A percentile compares a stretch with the other conserved stretches of the same genome.
These are phyloP conservation scores for Ditylenchus dipsaci DNA, from an alignment of 1,140 invertebrate species.

Conservation along the genomic window DNA sequence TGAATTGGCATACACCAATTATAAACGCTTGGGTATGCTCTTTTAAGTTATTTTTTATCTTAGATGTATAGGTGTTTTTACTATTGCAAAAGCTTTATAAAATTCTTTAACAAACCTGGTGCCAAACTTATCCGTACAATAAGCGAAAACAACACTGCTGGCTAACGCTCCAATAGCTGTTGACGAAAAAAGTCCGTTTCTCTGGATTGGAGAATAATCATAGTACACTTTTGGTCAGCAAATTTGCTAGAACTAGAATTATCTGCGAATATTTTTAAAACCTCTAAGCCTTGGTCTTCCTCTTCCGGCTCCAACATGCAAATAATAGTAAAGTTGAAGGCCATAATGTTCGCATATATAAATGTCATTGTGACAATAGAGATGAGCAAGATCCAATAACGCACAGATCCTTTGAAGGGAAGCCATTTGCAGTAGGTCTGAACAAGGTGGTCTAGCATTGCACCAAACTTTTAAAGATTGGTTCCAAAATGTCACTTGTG, in stretches of 20 bases:
- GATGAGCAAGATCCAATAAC: not conserved
- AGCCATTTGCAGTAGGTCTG: too few species aligned
- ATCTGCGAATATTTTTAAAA: not conserved
- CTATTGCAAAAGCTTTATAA: too few species aligned
- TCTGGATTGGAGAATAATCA: not conserved
- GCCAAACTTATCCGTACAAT: not conserved
- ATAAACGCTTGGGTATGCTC: too few species aligned
- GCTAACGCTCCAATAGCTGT: not conserved
- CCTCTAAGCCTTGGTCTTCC: not conserved
- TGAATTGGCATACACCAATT: too few species aligned
- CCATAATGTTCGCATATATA: not conserved
- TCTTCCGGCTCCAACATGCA: not conserved
- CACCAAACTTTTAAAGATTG: too few species aligned
- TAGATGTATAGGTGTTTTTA: too few species aligned
- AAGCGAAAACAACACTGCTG: not conserved
- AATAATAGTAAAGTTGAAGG: not conserved
- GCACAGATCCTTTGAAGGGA: not conserved
- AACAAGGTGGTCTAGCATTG: too few species aligned
- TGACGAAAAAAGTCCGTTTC: not conserved
- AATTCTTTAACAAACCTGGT: not conserved
- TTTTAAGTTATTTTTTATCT: too few species aligned
- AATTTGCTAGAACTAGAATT: not conserved
- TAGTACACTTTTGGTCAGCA: not conserved
- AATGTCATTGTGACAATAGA: not conserved
- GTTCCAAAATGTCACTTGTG: too few species aligned